Evolutionary conservation across 2,113 vertebrate species (phyloP), one percentile per base, ranked within the genome.

Genomic region (Oxyruncus cristatus): DNA sequence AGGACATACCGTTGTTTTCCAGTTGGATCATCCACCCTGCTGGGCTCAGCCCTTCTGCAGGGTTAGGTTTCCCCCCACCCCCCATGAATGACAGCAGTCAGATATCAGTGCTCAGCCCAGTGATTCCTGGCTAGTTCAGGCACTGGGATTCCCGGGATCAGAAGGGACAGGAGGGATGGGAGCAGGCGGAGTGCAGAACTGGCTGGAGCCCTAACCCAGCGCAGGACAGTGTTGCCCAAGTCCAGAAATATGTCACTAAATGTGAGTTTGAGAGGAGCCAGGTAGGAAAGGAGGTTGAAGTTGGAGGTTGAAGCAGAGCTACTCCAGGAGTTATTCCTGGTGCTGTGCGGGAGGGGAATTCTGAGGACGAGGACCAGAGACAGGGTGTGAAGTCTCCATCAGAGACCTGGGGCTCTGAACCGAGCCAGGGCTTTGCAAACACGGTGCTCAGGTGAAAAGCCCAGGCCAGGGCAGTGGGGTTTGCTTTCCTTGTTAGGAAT

Each of bases 21-120:
- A 14, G 16, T 21, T 56, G 11, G 23, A 32, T 68, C 37, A 13
- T 49, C 37, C 28, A 6, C 21, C 35, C 6, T 1, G 0, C 2
- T 18, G 62, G 6, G 15, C 68, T 55, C 9, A 24, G 15, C 50
- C 59, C 22, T 75, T 70, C 44, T 30, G 33, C 30, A 33, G 76
- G 18, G n/a, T 44, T 47, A 7, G 24, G 8, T 33, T 30, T 66
- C 3, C 26, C 14, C 4, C n/a, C 30, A 3, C 3, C 26, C 14
- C 4, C n/a, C 30, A 3, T 5, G 35, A 11, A 11, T n/a, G 37
- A 21, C 27, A 84, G n/a, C 23, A 35, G 58, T 18, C 33, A 13
- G 56, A 4, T 39, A 32, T 17, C 47, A 12, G 65, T 6, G 30
- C 58, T 70, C 16, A 4, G 49, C 65, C 33, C 46, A 32, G 13